A percentile compares a stretch with the other conserved stretches of the same genome.
Evolutionary conservation across 1,140 invertebrate species (phyloP).

Genomic region (Leguminivora glycinivorella): DNA sequence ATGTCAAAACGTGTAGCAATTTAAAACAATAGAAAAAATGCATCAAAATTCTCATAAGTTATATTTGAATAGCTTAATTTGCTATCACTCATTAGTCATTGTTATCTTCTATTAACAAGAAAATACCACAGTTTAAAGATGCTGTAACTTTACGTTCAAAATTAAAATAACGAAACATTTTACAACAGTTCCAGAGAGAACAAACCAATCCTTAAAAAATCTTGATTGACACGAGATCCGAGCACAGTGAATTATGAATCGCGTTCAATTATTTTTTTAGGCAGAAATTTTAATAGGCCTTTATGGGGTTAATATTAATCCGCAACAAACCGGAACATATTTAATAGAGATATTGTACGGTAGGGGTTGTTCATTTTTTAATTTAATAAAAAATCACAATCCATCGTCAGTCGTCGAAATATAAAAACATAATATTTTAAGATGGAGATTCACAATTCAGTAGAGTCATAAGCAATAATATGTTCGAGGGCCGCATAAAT

Average conservation of each 20-base stretch:
- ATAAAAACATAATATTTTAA: background rate
- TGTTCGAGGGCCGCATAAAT: too few relatives aligned
- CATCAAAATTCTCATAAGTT: too few relatives aligned
- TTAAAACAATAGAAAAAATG: too few relatives aligned
- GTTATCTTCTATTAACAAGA: too few relatives aligned
- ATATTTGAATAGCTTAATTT: too few relatives aligned
- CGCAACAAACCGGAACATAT: slow-evolving; percentile 63
- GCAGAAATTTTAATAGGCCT: slow-evolving; percentile 59
- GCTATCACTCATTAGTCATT: too few relatives aligned
- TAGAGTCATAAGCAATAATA: too few relatives aligned
- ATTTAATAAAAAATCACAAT: slow-evolving; percentile 10
- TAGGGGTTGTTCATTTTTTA: slow-evolving; percentile 36
- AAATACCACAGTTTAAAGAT: too few relatives aligned
- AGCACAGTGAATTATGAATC: slow-evolving; percentile 55
- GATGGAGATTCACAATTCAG: too few relatives aligned
- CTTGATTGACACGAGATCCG: slow-evolving; percentile 75
- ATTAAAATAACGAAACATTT: background rate
- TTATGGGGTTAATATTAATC: slow-evolving; percentile 56
- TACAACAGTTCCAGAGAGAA: background rate
- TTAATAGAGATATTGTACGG: slow-evolving; percentile 54
- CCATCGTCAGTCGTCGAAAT: background rate
- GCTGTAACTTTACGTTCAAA: too few relatives aligned
- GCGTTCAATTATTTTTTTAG: slow-evolving; percentile 61
- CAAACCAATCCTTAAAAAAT: slow-evolving; percentile 38
- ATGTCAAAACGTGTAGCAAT: too few relatives aligned